A percentile compares a stretch with the other conserved stretches of the same genome.
Evolutionary conservation across 2,888 invertebrate genomes (phyloP).

Genomic region (Chymomyza procnemis): DNA sequence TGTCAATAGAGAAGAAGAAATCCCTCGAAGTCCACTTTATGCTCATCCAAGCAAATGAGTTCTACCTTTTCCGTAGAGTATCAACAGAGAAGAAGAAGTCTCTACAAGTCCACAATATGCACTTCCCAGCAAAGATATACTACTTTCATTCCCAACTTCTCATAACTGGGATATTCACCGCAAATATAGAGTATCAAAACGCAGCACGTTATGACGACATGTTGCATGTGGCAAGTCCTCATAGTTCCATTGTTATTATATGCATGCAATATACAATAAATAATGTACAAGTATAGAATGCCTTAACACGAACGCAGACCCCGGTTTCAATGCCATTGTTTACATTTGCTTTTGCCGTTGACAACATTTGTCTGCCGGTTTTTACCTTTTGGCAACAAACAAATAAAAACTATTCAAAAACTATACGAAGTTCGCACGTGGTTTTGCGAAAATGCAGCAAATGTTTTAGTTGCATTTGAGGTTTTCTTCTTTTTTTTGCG

Average conservation of each 20-base stretch:
- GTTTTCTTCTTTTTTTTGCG: neutral
- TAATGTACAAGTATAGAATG: neutral
- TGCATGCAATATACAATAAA: neutral
- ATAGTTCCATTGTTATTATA: neutral
- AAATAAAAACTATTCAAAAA: neutral
- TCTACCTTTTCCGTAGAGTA: too few relatives aligned
- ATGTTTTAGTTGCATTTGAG: neutral
- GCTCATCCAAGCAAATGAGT: too few relatives aligned
- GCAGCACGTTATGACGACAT: neutral
- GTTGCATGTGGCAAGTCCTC: neutral
- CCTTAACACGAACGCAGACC: neutral
- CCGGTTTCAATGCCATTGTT: neutral
- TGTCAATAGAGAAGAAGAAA: too few relatives aligned
- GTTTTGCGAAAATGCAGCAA: neutral
- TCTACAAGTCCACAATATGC: too few relatives aligned
- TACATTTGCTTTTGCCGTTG: neutral
- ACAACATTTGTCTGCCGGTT: neutral
- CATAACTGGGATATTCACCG: too few relatives aligned
- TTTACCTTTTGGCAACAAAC: neutral
- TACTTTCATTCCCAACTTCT: too few relatives aligned
- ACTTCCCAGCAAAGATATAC: too few relatives aligned
- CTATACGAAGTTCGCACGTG: neutral
- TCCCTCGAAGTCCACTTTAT: too few relatives aligned
- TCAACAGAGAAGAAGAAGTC: too few relatives aligned
- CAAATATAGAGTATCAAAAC: neutral